A percentile compares a stretch with the other conserved stretches of the same genome.
phyloP scores from a whole-genome alignment of 1,140 invertebrate genomes.

The Cydia amplana region DNA sequence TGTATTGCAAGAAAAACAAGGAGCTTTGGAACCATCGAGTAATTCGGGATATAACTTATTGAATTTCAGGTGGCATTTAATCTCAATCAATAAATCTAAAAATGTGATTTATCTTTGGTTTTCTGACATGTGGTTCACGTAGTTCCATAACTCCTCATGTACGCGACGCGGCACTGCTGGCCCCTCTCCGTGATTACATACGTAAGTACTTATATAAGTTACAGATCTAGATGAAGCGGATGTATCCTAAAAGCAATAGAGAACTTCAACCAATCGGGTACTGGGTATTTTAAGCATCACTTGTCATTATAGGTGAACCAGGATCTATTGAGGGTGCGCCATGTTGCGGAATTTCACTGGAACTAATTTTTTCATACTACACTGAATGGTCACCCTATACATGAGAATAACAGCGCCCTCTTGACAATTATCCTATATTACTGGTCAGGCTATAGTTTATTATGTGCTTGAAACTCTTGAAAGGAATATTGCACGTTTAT shows the following conservation, averaged over 20 bases:
- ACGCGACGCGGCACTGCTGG: slow-evolving; percentile 48
- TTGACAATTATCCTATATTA: too few species aligned
- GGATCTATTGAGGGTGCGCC: too few species aligned
- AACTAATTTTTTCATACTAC: too few species aligned
- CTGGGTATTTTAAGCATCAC: slow-evolving; percentile 37
- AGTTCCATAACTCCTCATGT: slow-evolving; percentile 75
- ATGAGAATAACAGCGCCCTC: too few species aligned
- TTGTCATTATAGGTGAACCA: too few species aligned
- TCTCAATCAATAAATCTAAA: slow-evolving; percentile 69
- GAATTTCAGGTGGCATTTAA: slow-evolving; percentile 64
- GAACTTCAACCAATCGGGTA: slow-evolving; percentile 65
- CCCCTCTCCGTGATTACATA: slow-evolving; percentile 56
- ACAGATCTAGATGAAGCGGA: slow-evolving; percentile 78
- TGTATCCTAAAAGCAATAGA: slow-evolving; percentile 73
- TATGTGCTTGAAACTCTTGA: slow-evolving; percentile 1
- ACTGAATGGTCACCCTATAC: too few species aligned
- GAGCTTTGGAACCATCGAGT: slow-evolving; percentile 75
- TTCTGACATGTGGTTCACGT: slow-evolving; percentile 57
- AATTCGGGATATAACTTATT: slow-evolving; percentile 55
- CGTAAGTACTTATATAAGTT: slow-evolving; percentile 79
- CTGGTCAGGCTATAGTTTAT: too few species aligned
- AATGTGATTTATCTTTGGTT: slow-evolving; percentile 78
- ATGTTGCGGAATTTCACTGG: too few species aligned
- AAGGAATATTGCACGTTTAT: slow-evolving; percentile 27
- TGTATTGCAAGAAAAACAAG: slow-evolving; percentile 77